Percentiles rank a stretch among this genome's conserved stretches.
These are phyloP conservation scores for Baronia brevicornis DNA, from an alignment of 2,888 invertebrate genomes.

Conservation along the genomic window DNA sequence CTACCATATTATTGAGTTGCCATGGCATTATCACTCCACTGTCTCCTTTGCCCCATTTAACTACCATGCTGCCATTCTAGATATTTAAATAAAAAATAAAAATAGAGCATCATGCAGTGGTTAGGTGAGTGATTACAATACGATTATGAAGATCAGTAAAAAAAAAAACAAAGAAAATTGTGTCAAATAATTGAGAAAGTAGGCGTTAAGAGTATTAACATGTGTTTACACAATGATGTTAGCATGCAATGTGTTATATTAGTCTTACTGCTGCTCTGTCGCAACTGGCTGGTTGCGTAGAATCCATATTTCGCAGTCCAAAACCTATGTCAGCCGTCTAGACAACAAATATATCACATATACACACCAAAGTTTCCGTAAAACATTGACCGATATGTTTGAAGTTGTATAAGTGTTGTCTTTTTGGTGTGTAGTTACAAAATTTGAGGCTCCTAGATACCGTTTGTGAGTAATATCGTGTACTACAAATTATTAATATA, in stretches of 20 bases:
- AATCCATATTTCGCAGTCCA: slow-evolving; percentile 64
- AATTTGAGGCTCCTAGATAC: no score
- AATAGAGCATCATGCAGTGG: slow-evolving; percentile 61
- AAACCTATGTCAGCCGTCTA: slow-evolving; percentile 64
- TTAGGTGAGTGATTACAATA: slow-evolving; percentile 18
- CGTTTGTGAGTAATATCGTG: no score
- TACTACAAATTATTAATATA: no score
- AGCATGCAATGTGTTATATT: slow-evolving; percentile 43
- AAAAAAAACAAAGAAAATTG: slow-evolving; percentile 1
- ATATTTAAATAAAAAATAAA: slow-evolving; percentile 58
- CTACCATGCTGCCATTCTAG: slow-evolving; percentile 74
- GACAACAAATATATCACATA: slow-evolving; percentile 37
- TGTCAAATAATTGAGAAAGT: neutral
- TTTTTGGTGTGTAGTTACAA: no score
- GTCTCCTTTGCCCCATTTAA: slow-evolving; percentile 71
- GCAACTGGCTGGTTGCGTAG: slow-evolving; percentile 54
- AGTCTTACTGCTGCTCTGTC: slow-evolving; percentile 66
- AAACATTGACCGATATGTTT: neutral
- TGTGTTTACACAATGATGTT: slow-evolving; percentile 28
- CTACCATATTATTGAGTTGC: slow-evolving; percentile 62
- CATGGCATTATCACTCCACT: slow-evolving; percentile 70
- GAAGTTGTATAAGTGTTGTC: no score
- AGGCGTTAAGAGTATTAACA: no score
- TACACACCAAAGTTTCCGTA: slow-evolving; percentile 9
- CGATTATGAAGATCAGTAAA: slow-evolving; percentile 2